These are phyloP conservation scores for Patiria miniata DNA, from an alignment of 35 echinoderm and acorn worm species.

Conservation along the genomic window DNA sequence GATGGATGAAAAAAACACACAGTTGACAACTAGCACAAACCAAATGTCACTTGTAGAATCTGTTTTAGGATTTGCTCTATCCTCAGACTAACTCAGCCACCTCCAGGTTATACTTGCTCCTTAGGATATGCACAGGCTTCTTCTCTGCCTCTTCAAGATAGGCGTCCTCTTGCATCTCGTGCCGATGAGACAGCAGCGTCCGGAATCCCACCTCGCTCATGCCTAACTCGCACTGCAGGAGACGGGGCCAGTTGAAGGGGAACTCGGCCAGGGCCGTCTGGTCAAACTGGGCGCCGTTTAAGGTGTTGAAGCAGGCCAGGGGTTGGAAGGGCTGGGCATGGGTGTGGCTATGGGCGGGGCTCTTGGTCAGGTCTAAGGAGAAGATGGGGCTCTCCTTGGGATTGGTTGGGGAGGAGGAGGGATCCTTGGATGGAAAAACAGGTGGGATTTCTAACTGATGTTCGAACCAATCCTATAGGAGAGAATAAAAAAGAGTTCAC, in stretches of 20 bases:
- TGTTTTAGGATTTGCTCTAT: not conserved
- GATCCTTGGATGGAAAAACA: constrained; percentile 40
- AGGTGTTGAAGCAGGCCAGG: constrained; percentile 40
- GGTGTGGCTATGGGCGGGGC: not conserved
- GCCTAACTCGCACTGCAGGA: constrained; percentile 78
- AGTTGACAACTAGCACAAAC: no score
- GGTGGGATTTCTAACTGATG: constrained; percentile 80
- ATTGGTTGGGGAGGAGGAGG: constrained; percentile 8
- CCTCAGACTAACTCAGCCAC: constrained; percentile 75
- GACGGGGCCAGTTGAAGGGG: constrained; percentile 55
- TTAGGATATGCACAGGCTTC: constrained; percentile 73
- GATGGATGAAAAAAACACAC: no score
- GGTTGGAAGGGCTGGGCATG: constrained; percentile 47
- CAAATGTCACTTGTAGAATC: no score
- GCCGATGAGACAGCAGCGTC: constrained; percentile 81
- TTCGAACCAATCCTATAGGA: constrained; percentile 76
- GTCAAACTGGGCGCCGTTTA: constrained; percentile 54
- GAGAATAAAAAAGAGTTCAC: not conserved
- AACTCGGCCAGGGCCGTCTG: constrained; percentile 60
- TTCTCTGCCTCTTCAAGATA: constrained; percentile 78
- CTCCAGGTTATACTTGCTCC: constrained; percentile 81
- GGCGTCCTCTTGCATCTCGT: constrained; percentile 93
- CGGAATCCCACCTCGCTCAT: constrained; percentile 83
- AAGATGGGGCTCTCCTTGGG: not conserved
- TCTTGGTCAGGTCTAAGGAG: not conserved